Percentiles rank a stretch among this genome's conserved stretches.
Evolutionary conservation across 2,888 invertebrate genomes (phyloP).

Genomic region (Sphinx pinastri): DNA sequence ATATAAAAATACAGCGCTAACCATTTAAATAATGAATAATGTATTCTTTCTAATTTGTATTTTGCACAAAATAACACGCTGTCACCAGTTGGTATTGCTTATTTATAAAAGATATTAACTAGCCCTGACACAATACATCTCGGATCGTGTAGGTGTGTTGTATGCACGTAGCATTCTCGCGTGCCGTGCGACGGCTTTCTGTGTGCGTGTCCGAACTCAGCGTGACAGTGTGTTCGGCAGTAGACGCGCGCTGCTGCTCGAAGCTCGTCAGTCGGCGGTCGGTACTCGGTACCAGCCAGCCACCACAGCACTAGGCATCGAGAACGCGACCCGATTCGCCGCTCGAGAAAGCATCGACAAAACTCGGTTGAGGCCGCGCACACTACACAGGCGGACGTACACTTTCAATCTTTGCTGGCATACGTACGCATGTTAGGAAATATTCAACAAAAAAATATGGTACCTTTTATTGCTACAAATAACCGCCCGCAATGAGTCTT

Average conservation of each 20-base stretch:
- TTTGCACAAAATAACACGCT: slow-evolving; percentile 37
- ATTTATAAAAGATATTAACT: slow-evolving; percentile 54
- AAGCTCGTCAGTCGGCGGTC: slow-evolving; percentile 36
- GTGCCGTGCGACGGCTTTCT: slow-evolving; percentile 43
- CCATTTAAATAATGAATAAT: neutral
- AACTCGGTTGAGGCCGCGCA: slow-evolving; percentile 83
- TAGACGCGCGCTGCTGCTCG: slow-evolving; percentile 28
- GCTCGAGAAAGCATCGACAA: slow-evolving; percentile 83
- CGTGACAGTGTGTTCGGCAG: slow-evolving; percentile 40
- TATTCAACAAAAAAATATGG: slow-evolving; percentile 51
- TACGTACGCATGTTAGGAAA: slow-evolving; percentile 57
- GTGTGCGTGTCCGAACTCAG: slow-evolving; percentile 50
- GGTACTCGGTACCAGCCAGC: slow-evolving; percentile 41
- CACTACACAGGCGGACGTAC: slow-evolving; percentile 71
- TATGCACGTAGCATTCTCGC: slow-evolving; percentile 44
- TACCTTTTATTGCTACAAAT: slow-evolving; percentile 38
- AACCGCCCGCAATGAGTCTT: neutral
- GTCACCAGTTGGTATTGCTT: slow-evolving; percentile 41
- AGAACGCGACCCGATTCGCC: slow-evolving; percentile 82
- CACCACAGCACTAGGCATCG: slow-evolving; percentile 72
- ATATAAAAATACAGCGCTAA: neutral
- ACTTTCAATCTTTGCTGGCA: slow-evolving; percentile 72
- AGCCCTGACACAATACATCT: slow-evolving; percentile 68
- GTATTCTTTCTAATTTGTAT: slow-evolving; percentile 2
- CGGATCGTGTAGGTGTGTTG: slow-evolving; percentile 57